Conservation (phyloP, 2,888 invertebrate species). For the Chymomyza procnemis region DNA sequence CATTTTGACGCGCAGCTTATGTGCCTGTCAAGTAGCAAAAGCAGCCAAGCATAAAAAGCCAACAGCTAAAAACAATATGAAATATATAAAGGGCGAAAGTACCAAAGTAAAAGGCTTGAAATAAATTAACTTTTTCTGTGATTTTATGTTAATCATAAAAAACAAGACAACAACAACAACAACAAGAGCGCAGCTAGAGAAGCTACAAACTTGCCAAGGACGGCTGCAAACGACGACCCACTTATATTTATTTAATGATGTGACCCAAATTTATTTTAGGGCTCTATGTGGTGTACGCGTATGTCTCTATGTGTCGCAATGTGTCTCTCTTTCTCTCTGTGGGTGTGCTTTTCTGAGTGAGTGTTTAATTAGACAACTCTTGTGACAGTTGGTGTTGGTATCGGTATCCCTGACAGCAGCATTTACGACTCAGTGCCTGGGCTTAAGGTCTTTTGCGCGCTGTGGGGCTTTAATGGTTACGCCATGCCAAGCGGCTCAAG, state of each 20-base stretch:
- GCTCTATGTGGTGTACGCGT: neutral
- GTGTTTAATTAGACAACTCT: constrained; percentile 67
- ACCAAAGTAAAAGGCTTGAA: constrained; percentile 62
- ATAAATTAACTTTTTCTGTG: constrained; percentile 71
- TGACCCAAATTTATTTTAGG: constrained; percentile 69
- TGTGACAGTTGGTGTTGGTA: constrained; percentile 62
- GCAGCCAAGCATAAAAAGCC: neutral
- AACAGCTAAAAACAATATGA: neutral
- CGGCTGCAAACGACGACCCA: constrained; percentile 47
- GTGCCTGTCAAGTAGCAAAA: constrained; percentile 5
- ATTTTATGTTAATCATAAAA: constrained; percentile 71
- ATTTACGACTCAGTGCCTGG: constrained; percentile 56
- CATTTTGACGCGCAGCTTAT: neutral
- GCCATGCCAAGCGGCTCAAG: constrained; percentile 50
- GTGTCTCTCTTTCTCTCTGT: constrained; percentile 29
- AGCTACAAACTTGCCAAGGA: constrained; percentile 15
- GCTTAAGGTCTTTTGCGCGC: constrained; percentile 9
- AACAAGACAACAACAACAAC: constrained; percentile 19
- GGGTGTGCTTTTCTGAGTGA: too few species aligned
- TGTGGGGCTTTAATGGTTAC: constrained; percentile 32
- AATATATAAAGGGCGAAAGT: constrained; percentile 8
- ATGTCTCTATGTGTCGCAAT: neutral
- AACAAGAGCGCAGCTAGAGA: neutral
- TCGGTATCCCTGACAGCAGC: constrained; percentile 16
- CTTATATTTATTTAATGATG: constrained; percentile 74